These are phyloP conservation scores for Pithys albifrons DNA, from an alignment of 2,113 vertebrate genomes.

Conservation along the genomic window DNA sequence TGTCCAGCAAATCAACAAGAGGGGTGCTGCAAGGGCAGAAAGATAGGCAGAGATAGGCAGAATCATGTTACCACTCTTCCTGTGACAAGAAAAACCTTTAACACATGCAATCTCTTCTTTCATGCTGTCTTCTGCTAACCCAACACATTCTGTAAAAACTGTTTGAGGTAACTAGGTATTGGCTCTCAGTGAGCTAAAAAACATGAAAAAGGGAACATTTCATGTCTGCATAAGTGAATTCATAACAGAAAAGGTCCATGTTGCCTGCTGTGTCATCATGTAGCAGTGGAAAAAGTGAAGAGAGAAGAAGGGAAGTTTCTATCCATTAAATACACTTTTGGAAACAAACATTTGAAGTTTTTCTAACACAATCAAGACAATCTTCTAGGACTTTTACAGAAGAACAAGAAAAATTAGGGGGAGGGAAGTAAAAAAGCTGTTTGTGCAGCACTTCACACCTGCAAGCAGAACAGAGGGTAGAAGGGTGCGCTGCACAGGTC, in stretches of 20 bases:
- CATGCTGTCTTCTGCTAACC: not conserved
- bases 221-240: not conserved
- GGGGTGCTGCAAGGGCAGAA: slow-evolving; percentile 75
- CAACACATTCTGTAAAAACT: not conserved
- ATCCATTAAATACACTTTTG: not conserved
- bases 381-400: not conserved
- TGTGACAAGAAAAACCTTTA: not conserved
- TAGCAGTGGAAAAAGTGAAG: not conserved
- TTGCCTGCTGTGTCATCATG: not conserved
- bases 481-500: not conserved
- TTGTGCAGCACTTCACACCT: not conserved
- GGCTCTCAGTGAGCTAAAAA: not conserved
- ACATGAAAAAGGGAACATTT: not conserved
- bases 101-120: not conserved
- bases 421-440: not conserved
- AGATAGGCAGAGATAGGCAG: not conserved
- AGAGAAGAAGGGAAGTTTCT: not conserved
- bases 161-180: not conserved
- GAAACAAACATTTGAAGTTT: not conserved
- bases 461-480: not conserved
- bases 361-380: not conserved
- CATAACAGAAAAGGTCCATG: not conserved
- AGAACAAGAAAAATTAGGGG: not conserved
- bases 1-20: slow-evolving; percentile 73
- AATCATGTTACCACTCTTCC: not conserved